phyloP scores from a whole-genome alignment of 2,113 vertebrate genomes.

The Circaetus cinerascens region DNA sequence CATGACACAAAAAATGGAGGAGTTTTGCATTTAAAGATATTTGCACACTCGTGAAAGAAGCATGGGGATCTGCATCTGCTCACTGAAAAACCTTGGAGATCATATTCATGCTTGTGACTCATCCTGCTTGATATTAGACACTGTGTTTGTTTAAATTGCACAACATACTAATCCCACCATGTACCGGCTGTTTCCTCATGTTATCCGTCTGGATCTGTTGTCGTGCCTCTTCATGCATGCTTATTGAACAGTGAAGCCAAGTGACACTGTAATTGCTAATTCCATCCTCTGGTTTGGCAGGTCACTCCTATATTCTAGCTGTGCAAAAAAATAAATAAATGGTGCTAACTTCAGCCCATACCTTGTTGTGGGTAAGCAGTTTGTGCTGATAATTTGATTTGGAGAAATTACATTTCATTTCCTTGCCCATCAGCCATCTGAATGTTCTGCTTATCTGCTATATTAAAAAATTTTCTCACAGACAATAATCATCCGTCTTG shows the following conservation, averaged over 20 bases:
- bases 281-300: not conserved
- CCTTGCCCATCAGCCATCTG: not conserved
- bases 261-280: not conserved
- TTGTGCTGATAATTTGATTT: not conserved
- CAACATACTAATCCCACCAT: conserved; percentile 4
- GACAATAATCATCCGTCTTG: not conserved
- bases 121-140: conserved; percentile 7
- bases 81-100: not conserved
- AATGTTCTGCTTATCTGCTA: not conserved
- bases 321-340: not conserved
- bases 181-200: not conserved
- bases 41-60: not conserved
- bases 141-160: conserved; percentile 43
- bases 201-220: conserved; percentile 49
- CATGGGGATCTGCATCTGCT: not conserved
- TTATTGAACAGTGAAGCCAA: not conserved
- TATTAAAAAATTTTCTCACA: not conserved
- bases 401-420: not conserved
- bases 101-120: not conserved
- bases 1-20: not conserved
- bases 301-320: not conserved
- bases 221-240: conserved; percentile 1
- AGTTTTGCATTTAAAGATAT: not conserved
- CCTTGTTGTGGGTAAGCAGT: not conserved
- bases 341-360: not conserved